Conservation (phyloP, 2,797 vertebrate genomes). For the Coendou prehensilis region DNA sequence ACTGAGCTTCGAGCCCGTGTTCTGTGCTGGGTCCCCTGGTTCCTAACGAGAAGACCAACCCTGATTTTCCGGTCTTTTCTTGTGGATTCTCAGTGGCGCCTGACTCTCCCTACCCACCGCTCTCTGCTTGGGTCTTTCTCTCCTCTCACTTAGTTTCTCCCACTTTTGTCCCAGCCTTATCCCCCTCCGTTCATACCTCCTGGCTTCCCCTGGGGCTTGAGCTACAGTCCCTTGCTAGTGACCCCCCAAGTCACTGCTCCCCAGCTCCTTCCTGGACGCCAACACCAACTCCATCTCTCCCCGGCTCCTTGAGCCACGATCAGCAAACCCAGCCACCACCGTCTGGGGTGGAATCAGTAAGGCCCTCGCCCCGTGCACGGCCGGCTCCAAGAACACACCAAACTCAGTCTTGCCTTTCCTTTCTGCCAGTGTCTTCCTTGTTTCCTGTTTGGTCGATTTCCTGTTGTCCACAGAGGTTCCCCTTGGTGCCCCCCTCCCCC, state of each 20-base stretch:
- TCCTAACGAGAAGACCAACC: background rate
- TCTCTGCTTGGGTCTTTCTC: background rate
- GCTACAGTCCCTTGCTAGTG: background rate
- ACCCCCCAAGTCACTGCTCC: background rate
- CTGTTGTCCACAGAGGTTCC: background rate
- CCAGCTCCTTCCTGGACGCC: background rate
- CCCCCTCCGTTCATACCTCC: rapidly evolving
- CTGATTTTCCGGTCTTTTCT: background rate
- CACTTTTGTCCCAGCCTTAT: background rate
- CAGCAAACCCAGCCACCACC: background rate
- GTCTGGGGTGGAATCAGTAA: too few relatives aligned
- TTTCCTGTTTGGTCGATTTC: background rate
- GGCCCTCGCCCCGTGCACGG: rapidly evolving
- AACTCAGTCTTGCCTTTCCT: background rate
- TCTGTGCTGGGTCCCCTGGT: background rate
- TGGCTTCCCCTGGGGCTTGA: background rate
- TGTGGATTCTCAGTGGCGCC: background rate
- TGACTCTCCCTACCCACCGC: too few relatives aligned
- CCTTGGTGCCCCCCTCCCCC: background rate
- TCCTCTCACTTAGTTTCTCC: background rate
- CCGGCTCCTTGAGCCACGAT: background rate
- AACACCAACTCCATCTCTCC: background rate
- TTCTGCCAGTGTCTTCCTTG: background rate
- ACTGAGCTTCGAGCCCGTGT: background rate
- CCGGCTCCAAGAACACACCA: background rate